Conservation (phyloP, 2,888 invertebrate species). For the Tyria jacobaeae region DNA sequence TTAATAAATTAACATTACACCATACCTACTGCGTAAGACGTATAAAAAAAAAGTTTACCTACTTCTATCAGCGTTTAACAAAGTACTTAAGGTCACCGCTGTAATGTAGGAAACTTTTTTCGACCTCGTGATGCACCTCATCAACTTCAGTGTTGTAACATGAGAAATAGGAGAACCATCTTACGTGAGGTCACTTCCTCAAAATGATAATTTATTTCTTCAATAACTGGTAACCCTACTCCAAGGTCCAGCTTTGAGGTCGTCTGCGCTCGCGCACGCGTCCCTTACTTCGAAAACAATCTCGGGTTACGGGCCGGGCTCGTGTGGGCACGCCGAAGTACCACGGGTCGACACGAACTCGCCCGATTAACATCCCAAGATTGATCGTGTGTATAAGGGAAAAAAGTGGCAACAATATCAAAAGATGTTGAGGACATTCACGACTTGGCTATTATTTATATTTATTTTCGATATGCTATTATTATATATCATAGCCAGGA, state of each 20-base stretch:
- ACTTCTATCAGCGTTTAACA: neutral
- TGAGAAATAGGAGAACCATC: neutral
- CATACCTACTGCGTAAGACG: neutral
- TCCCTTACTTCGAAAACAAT: constrained; percentile 74
- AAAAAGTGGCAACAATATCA: constrained; percentile 41
- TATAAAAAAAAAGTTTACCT: neutral
- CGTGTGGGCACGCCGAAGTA: constrained; percentile 56
- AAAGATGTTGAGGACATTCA: constrained; percentile 12
- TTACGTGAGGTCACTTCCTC: neutral
- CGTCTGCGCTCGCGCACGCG: constrained; percentile 75
- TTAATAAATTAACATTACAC: neutral
- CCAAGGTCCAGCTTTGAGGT: constrained; percentile 80
- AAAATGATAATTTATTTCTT: constrained; percentile 15
- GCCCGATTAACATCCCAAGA: constrained; percentile 49
- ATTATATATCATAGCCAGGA: neutral
- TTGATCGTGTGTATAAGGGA: constrained; percentile 42
- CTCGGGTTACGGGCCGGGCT: constrained; percentile 71
- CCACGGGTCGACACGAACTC: constrained; percentile 51
- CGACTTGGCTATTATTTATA: neutral
- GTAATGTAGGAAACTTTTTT: neutral
- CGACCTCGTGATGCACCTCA: neutral
- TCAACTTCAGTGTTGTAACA: neutral
- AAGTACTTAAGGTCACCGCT: neutral
- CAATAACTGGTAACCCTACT: constrained; percentile 51
- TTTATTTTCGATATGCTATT: neutral